A percentile compares a stretch with the other conserved stretches of the same genome.
phyloP scores from a whole-genome alignment of 2,888 invertebrate genomes.

The Loripinus fragilis region DNA sequence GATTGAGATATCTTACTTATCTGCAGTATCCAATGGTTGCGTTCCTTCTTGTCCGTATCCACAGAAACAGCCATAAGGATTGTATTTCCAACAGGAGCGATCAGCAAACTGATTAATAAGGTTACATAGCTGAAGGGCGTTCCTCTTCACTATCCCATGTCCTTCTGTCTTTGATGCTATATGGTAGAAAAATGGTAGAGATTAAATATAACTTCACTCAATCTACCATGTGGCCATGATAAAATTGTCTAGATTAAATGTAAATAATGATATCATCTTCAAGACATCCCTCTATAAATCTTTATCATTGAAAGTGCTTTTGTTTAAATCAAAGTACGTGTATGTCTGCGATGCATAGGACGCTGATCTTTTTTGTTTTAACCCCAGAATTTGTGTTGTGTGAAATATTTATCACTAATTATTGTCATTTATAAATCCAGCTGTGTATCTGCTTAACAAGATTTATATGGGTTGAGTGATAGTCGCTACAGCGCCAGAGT shows the following conservation, averaged over 20 bases:
- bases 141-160: slow-evolving; percentile 37
- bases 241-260: not conserved
- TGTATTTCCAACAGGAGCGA: slow-evolving; percentile 67
- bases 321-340: not conserved
- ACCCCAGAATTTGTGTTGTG: too few relatives aligned
- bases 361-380: too few relatives aligned
- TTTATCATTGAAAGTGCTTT: too few relatives aligned
- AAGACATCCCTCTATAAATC: not conserved
- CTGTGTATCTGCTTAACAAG: too few relatives aligned
- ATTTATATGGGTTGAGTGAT: too few relatives aligned
- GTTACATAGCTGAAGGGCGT: slow-evolving; percentile 72
- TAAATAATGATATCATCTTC: not conserved
- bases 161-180: not conserved
- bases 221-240: not conserved
- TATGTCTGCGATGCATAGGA: too few relatives aligned
- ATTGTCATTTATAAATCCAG: too few relatives aligned
- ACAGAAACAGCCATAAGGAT: slow-evolving; percentile 78
- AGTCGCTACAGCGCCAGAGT: too few relatives aligned
- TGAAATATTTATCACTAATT: too few relatives aligned
- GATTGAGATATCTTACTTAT: slow-evolving; percentile 61
- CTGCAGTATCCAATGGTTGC: slow-evolving; percentile 65
- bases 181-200: not conserved
- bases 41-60: slow-evolving; percentile 71
- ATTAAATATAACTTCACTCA: not conserved
- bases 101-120: slow-evolving; percentile 70